These are phyloP conservation scores for Tadarida brasiliensis DNA, from an alignment of 2,797 vertebrate genomes.

Conservation along the genomic window DNA sequence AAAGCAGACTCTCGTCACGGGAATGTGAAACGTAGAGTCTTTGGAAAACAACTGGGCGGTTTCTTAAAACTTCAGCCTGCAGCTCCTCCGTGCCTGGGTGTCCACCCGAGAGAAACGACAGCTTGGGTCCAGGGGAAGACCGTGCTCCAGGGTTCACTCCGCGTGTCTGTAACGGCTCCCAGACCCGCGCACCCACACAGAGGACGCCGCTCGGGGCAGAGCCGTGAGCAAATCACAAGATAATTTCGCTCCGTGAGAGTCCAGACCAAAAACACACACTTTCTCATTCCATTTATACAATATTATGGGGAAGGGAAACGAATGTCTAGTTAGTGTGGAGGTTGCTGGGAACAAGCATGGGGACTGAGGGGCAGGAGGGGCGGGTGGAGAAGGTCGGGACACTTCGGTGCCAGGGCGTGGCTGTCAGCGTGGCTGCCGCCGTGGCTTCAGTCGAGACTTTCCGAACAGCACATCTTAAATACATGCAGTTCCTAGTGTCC, in stretches of 20 bases:
- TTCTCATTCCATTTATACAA: neutral
- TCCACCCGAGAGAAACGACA: neutral
- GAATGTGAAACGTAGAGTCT: rapidly evolving
- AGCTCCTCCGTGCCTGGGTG: no score
- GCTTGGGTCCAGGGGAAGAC: rapidly evolving
- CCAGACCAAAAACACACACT: rapidly evolving
- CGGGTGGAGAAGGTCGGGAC: neutral
- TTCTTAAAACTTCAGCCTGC: rapidly evolving
- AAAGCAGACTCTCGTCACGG: rapidly evolving
- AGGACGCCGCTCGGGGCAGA: no score
- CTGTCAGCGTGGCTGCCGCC: rapidly evolving
- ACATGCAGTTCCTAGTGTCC: neutral
- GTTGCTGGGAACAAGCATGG: no score
- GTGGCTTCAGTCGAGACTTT: neutral
- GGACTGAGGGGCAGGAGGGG: rapidly evolving
- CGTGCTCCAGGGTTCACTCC: rapidly evolving
- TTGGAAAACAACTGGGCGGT: rapidly evolving
- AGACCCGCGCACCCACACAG: rapidly evolving
- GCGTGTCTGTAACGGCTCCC: rapidly evolving
- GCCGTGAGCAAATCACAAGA: rapidly evolving
- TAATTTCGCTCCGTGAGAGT: neutral
- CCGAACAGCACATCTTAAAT: neutral
- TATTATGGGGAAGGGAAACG: neutral
- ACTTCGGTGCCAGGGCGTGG: rapidly evolving
- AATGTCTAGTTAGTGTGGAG: neutral